Evolutionary conservation across 2,888 invertebrate species (phyloP).

Genomic region (Thumatha senex): DNA sequence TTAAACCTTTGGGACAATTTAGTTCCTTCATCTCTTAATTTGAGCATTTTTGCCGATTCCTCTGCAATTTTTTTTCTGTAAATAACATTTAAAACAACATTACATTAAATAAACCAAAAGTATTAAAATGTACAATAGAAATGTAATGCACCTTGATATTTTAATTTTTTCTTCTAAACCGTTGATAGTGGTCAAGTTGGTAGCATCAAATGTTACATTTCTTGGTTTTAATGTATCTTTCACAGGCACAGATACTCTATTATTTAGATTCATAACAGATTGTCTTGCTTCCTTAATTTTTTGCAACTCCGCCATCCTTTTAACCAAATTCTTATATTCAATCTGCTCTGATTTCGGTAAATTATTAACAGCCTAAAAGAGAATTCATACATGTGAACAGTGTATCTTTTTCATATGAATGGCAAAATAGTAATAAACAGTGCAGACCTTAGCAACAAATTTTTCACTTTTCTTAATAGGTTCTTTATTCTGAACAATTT

Average conservation of each 20-base stretch:
- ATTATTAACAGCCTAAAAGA: conserved; percentile 71
- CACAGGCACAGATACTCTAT: conserved; percentile 20
- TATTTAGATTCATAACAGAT: conserved; percentile 41
- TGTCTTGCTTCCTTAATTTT: conserved; percentile 74
- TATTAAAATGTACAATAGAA: background rate
- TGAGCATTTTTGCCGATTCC: conserved; percentile 71
- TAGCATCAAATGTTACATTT: conserved; percentile 50
- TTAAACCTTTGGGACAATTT: conserved; percentile 71
- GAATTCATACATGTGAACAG: conserved; percentile 14
- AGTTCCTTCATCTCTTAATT: conserved; percentile 67
- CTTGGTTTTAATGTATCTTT: conserved; percentile 69
- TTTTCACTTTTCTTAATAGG: conserved; percentile 58
- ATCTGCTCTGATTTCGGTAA: conserved; percentile 77
- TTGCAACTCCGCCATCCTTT: conserved; percentile 77
- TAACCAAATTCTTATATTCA: conserved; percentile 75
- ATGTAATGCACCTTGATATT: conserved; percentile 58
- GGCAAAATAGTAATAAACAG: background rate
- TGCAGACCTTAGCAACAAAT: conserved; percentile 70
- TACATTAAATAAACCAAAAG: background rate
- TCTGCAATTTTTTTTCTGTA: conserved; percentile 74
- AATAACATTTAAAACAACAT: conserved; percentile 12
- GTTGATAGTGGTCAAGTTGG: conserved; percentile 28
- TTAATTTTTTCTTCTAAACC: conserved; percentile 68
- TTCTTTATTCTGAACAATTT: conserved; percentile 52
- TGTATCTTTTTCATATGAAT: conserved; percentile 4